phyloP scores from a whole-genome alignment of 2,797 vertebrate genomes.

The Onychomys torridus region DNA sequence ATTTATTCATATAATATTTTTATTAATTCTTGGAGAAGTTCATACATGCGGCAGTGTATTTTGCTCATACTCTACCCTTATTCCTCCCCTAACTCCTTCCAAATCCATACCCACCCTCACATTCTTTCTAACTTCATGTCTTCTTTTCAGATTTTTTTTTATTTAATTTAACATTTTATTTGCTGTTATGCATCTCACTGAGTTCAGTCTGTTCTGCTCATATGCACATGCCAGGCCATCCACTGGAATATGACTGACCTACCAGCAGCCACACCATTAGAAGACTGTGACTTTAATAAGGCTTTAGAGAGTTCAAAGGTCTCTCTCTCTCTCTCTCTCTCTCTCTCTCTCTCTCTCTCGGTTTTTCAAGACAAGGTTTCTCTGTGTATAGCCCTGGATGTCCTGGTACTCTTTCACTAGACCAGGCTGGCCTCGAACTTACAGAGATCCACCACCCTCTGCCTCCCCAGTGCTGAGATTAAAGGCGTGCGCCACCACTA shows the following conservation, averaged over 20 bases:
- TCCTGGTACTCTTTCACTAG: too few relatives aligned
- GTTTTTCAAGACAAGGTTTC: too few relatives aligned
- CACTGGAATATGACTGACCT: not conserved
- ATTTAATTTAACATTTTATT: not conserved
- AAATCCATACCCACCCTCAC: not conserved
- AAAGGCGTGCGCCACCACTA: too few relatives aligned
- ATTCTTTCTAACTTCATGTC: not conserved
- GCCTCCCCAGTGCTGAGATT: too few relatives aligned
- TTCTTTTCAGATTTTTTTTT: not conserved
- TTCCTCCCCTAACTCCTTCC: too few relatives aligned
- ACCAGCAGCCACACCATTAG: not conserved
- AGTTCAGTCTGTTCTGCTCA: not conserved
- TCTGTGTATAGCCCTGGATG: too few relatives aligned
- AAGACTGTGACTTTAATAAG: not conserved
- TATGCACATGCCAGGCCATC: not conserved
- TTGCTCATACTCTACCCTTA: not conserved
- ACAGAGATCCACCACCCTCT: too few relatives aligned
- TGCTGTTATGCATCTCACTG: not conserved
- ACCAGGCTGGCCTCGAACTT: too few relatives aligned
- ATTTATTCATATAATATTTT: not conserved
- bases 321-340: not conserved
- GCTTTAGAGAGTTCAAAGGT: not conserved
- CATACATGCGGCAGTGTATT: not conserved
- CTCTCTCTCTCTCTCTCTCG: too few relatives aligned
- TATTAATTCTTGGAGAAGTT: not conserved